Base-by-base conservation (phyloP, 1,140 invertebrate species). In the Drosophila orosa region DNA sequence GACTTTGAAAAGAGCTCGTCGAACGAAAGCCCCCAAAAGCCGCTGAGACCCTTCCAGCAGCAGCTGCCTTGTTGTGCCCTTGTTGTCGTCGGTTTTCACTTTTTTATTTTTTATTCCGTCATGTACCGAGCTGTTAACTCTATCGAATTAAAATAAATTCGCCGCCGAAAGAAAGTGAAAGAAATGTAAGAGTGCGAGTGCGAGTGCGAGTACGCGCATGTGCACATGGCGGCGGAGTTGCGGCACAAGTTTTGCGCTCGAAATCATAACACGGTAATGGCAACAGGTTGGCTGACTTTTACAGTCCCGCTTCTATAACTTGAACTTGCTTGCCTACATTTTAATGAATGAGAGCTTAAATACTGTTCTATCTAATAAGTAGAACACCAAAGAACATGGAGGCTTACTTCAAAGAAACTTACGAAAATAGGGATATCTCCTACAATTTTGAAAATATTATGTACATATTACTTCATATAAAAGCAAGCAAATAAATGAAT, bases 61-160 rank as follows among this genome's bases (percentile, higher is more conserved):
- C 66, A 79, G 84, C 71, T 5, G 37, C 9, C 17, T n/a, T n/a
- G n/a, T n/a, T n/a, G n/a, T 54, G 50, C 50, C 50, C 83, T 83
- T 83, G 79, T 82, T 74, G 66, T 67, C 61, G 72, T 80, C 61
- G 44, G 81, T 82, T 87, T 85, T 85, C 82, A 72, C 82, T 79
- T 86, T 48, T 48, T 48, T 48, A 29, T 48, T 48, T 48, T 48
- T 85, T 86, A 52, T 78, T 63, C 72, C 63, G 57, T 61, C 71
- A 60, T 69, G 54, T 48, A 50, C 45, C 72, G 60, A 57, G 69
- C 67, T 77, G 80, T 77, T 78, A 86, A 79, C 68, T 76, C 80
- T 54, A 86, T 86, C 66, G 67, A 86, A 87, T 86, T 83, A 86
- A 86, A 73, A 42, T 66, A 82, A 60, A 69, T 61, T 47, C 45